These are phyloP conservation scores for Orchesella flavescens DNA, from an alignment of 2,888 invertebrate species.

Conservation along the genomic window DNA sequence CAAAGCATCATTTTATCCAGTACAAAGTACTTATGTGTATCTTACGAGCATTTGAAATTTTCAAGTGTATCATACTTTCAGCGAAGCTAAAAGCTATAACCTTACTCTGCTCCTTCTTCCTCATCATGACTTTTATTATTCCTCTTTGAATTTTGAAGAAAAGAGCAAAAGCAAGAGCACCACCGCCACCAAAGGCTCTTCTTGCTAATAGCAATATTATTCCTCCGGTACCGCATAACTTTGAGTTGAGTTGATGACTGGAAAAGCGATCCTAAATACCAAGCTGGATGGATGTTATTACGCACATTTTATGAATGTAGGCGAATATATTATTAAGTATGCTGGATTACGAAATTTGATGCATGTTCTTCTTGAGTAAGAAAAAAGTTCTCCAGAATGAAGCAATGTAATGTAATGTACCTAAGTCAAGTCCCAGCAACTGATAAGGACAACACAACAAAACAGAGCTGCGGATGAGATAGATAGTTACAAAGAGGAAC, in stretches of 20 bases:
- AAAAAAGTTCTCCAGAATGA: not conserved
- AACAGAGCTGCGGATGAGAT: too few species aligned
- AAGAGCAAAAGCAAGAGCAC: not conserved
- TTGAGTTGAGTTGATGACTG: slow-evolving; percentile 33
- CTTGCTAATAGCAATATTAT: too few species aligned
- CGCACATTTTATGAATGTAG: not conserved
- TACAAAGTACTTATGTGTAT: too few species aligned
- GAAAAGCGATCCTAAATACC: slow-evolving; percentile 16
- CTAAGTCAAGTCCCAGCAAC: slow-evolving; percentile 26
- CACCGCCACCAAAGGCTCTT: not conserved
- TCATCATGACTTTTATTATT: slow-evolving; percentile 7
- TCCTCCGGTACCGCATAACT: not conserved
- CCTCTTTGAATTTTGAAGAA: slow-evolving; percentile 6
- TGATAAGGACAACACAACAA: slow-evolving; percentile 23
- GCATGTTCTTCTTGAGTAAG: slow-evolving; percentile 15
- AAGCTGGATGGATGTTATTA: too few species aligned
- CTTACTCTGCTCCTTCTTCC: not conserved
- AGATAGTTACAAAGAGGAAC: too few species aligned
- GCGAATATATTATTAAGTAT: slow-evolving; percentile 1
- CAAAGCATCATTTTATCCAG: too few species aligned
- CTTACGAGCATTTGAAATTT: not conserved
- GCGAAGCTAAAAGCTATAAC: too few species aligned
- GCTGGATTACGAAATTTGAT: slow-evolving; percentile 18
- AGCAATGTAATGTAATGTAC: slow-evolving; percentile 33
- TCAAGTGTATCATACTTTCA: not conserved